These are phyloP conservation scores for Scolopax bukidnonensis DNA, from an alignment of 2,797 vertebrate species.

Conservation along the genomic window DNA sequence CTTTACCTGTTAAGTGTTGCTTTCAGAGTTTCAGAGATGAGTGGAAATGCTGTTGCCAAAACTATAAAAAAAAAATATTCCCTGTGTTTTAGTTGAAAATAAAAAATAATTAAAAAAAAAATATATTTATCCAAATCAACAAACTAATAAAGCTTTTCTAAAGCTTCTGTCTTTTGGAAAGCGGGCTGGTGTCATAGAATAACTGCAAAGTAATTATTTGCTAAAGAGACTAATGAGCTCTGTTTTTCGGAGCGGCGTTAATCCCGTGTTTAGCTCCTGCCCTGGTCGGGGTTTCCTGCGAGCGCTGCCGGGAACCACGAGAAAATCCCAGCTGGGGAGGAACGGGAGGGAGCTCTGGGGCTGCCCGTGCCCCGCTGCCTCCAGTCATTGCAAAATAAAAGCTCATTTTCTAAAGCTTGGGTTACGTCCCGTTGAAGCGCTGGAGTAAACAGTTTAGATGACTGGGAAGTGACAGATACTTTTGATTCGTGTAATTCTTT, in stretches of 20 bases:
- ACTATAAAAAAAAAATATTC: not conserved
- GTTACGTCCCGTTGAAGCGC: not conserved
- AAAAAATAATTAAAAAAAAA: not conserved
- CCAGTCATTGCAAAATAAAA: not conserved
- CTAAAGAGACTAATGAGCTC: conserved; percentile 64
- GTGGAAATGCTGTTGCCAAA: not conserved
- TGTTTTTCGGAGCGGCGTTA: conserved; percentile 14
- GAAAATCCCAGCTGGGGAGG: not conserved
- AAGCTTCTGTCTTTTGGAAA: not conserved
- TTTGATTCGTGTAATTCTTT: conserved; percentile 6
- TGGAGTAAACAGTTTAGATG: conserved; percentile 46
- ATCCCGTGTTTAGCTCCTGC: not conserved
- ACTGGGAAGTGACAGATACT: conserved; percentile 17
- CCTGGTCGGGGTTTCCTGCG: not conserved
- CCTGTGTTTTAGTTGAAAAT: not conserved
- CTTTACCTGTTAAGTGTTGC: not conserved
- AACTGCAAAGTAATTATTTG: conserved; percentile 56
- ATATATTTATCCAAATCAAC: not conserved
- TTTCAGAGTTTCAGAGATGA: not conserved
- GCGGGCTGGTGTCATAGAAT: not conserved
- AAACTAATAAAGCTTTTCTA: not conserved
- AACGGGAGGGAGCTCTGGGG: not conserved
- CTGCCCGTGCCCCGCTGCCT: not conserved
- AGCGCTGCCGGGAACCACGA: not conserved
- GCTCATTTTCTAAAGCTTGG: not conserved